Evolutionary conservation across 2,797 vertebrate genomes (phyloP).

Genomic region (Danio kyathit): DNA sequence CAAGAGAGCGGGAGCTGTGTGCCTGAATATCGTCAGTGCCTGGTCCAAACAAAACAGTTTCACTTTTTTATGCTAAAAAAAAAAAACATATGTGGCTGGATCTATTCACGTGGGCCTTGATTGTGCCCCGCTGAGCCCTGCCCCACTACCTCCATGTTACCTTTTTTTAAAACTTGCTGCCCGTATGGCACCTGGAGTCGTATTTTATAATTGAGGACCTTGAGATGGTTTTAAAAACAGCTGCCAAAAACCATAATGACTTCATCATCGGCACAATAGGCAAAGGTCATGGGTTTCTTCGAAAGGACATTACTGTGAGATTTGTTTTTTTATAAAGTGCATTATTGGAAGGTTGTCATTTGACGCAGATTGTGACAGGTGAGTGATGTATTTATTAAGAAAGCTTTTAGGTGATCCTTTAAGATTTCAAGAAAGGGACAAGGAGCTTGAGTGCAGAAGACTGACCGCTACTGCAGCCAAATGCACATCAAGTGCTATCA

Average conservation of each 20-base stretch:
- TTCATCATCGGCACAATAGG: conserved; percentile 20
- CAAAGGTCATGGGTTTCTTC: conserved; percentile 21
- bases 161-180: conserved; percentile 4
- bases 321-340: conserved; percentile 12
- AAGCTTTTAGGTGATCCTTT: conserved; percentile 32
- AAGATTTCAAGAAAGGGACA: conserved; percentile 25
- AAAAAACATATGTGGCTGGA: conserved; percentile 35
- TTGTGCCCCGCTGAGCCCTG: not conserved
- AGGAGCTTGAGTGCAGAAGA: conserved; percentile 16
- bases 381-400: conserved; percentile 49
- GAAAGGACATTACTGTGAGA: conserved; percentile 30
- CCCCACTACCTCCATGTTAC: conserved; percentile 49
- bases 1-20: conserved; percentile 5
- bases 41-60: conserved; percentile 66
- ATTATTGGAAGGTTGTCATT: conserved; percentile 21
- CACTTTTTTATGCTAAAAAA: conserved; percentile 50
- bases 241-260: conserved; percentile 17
- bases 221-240: conserved; percentile 13
- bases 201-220: not conserved
- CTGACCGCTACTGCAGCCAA: conserved; percentile 19
- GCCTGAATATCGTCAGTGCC: conserved; percentile 68
- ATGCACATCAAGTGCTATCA: conserved; percentile 24
- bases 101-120: conserved; percentile 39
- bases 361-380: not conserved
- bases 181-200: conserved; percentile 2